Evolutionary conservation across 2,113 vertebrate species (phyloP).

Genomic region (Hyperopisus bebe): DNA sequence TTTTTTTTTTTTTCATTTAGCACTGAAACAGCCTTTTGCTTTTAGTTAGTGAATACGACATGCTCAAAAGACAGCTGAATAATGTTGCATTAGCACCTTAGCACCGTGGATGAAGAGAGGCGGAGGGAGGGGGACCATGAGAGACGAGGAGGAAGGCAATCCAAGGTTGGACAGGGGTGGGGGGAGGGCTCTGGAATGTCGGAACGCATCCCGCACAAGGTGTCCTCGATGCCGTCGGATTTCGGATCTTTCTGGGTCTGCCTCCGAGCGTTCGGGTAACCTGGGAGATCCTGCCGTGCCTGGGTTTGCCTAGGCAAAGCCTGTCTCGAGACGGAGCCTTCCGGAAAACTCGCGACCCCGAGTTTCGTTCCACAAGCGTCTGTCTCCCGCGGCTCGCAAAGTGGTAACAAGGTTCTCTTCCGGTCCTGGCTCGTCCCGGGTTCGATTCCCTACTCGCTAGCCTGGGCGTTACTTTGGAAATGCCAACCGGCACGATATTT

Average conservation of each 20-base stretch:
- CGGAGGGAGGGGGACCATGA: neutral
- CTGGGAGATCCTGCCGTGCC: neutral
- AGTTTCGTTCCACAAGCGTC: neutral
- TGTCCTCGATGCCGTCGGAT: neutral
- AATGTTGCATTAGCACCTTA: constrained; percentile 46
- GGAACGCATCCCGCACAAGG: neutral
- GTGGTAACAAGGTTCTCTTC: too few relatives aligned
- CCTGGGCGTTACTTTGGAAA: neutral
- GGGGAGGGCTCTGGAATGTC: neutral
- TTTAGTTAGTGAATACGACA: constrained; percentile 45
- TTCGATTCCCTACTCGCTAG: neutral
- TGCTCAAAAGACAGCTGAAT: constrained; percentile 50
- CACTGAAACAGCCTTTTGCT: constrained; percentile 39
- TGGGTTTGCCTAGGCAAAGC: neutral
- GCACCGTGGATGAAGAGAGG: constrained; percentile 35
- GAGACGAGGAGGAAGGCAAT: neutral
- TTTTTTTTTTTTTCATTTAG: constrained; percentile 15
- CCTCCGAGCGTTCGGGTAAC: neutral
- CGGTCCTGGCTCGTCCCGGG: neutral
- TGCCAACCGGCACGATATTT: neutral
- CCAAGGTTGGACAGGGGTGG: constrained; percentile 7
- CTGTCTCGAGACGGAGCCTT: neutral
- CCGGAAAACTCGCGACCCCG: neutral
- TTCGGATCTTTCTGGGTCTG: neutral
- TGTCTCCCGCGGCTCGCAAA: neutral